Evolutionary conservation across 2,888 invertebrate genomes (phyloP).

Genomic region (Amiota minor): DNA sequence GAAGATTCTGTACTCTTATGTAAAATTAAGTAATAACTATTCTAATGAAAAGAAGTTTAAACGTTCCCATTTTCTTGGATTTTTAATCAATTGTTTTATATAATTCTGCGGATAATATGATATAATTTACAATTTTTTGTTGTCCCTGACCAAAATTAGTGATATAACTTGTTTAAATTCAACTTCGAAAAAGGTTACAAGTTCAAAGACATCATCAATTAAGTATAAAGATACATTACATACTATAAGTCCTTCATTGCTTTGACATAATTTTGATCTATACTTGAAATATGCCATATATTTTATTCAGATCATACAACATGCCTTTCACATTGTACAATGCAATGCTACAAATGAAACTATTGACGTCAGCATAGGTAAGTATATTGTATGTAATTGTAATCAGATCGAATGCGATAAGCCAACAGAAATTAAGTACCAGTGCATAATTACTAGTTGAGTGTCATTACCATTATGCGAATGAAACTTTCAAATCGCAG

Average conservation of each 20-base stretch:
- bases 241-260: neutral
- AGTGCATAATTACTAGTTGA: neutral
- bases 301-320: neutral
- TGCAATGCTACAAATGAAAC: neutral
- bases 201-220: neutral
- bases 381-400: neutral
- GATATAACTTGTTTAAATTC: too few species aligned
- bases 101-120: too few species aligned
- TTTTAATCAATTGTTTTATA: too few species aligned
- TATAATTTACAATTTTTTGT: too few species aligned
- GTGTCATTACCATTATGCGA: slow-evolving; percentile 5
- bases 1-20: too few species aligned
- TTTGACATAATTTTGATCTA: slow-evolving; percentile 28
- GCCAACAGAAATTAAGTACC: neutral
- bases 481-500: neutral
- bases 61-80: too few species aligned
- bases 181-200: neutral
- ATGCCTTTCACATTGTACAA: neutral
- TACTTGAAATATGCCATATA: neutral
- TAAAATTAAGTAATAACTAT: too few species aligned
- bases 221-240: neutral
- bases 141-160: too few species aligned
- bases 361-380: slow-evolving; percentile 23
- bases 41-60: too few species aligned
- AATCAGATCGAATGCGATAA: neutral